These are phyloP conservation scores for Hyposmocoma kahamanoa DNA, from an alignment of 1,140 invertebrate species.

Conservation along the genomic window DNA sequence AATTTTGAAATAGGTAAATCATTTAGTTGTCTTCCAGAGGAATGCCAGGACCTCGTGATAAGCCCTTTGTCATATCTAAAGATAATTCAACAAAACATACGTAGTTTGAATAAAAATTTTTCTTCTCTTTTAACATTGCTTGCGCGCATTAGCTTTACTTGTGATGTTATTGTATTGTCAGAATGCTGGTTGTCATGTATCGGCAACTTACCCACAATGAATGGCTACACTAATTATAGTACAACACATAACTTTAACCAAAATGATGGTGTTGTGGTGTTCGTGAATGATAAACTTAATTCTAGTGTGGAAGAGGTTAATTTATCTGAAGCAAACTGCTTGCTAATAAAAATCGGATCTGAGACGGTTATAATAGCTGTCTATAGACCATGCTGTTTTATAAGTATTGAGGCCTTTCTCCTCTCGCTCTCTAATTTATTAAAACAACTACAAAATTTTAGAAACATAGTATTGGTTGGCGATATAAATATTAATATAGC, in stretches of 20 bases:
- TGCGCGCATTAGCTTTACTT: neutral
- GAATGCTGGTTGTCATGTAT: slow-evolving; percentile 10
- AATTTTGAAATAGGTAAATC: too few relatives aligned
- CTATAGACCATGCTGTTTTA: slow-evolving; percentile 4
- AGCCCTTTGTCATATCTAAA: too few relatives aligned
- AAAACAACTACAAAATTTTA: neutral
- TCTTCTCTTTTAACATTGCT: neutral
- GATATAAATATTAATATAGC: slow-evolving; percentile 9
- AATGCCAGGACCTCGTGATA: too few relatives aligned
- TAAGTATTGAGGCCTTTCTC: slow-evolving; percentile 4
- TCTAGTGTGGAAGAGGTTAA: neutral
- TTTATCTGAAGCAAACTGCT: slow-evolving; percentile 1
- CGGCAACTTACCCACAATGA: neutral
- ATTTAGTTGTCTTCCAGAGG: too few relatives aligned
- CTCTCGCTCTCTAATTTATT: slow-evolving; percentile 1
- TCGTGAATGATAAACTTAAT: neutral
- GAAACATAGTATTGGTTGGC: slow-evolving; percentile 7
- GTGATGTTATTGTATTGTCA: slow-evolving; percentile 9
- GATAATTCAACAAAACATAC: slow-evolving; percentile 4
- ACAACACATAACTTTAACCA: slow-evolving; percentile 3
- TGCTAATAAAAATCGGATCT: neutral
- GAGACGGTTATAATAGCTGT: slow-evolving; percentile 8
- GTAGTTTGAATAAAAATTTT: slow-evolving; percentile 5
- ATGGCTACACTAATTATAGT: neutral
- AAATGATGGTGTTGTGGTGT: slow-evolving; percentile 14